These are phyloP conservation scores for Grus americana DNA, from an alignment of 2,113 vertebrate species.

Conservation along the genomic window DNA sequence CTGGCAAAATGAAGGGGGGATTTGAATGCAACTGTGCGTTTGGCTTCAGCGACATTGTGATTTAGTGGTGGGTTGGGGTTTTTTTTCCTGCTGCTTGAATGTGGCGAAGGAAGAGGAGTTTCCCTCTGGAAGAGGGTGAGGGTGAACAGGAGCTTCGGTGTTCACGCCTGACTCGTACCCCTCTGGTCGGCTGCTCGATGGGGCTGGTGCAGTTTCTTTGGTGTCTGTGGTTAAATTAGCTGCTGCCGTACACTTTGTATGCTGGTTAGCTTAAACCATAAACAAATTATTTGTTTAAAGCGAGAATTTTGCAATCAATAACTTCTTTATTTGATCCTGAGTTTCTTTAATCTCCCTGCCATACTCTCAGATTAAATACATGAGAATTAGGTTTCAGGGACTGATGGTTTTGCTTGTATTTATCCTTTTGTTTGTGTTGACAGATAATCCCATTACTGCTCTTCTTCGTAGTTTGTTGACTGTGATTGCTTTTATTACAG, in stretches of 20 bases:
- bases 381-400: slow-evolving; percentile 32
- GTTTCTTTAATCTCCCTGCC: slow-evolving; percentile 21
- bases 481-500: slow-evolving; percentile 44
- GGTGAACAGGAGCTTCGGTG: neutral
- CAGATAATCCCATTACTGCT: slow-evolving; percentile 65
- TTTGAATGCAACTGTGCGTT: neutral
- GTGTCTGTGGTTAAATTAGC: neutral
- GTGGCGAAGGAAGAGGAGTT: neutral
- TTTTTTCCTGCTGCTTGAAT: neutral
- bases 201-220: neutral
- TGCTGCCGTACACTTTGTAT: accelerated
- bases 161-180: neutral
- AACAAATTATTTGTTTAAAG: neutral
- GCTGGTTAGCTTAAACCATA: neutral
- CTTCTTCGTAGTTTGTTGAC: slow-evolving; percentile 17
- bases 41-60: neutral
- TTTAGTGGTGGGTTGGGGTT: neutral
- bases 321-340: slow-evolving; percentile 15
- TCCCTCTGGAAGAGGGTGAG: neutral
- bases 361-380: slow-evolving; percentile 26
- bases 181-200: neutral
- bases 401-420: slow-evolving; percentile 37
- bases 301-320: slow-evolving; percentile 8
- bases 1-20: neutral
- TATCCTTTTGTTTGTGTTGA: slow-evolving; percentile 68